Evolutionary conservation across 53 echinoderm and acorn worm species (phyloP), one percentile per base, ranked within the genome.

Genomic region (Arbacia lixula): DNA sequence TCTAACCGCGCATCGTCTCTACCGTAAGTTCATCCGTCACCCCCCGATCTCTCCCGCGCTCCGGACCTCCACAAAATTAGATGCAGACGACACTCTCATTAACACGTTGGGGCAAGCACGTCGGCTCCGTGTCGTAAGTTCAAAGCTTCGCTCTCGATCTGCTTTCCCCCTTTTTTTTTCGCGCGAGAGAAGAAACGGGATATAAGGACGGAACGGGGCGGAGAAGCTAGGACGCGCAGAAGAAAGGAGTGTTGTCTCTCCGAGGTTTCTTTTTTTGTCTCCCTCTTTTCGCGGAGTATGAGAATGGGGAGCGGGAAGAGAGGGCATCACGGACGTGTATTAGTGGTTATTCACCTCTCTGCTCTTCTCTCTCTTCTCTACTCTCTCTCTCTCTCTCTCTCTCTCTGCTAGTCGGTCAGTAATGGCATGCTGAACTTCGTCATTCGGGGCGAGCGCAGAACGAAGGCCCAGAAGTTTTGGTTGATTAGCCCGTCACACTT

Each of bases 301-400:
- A 77, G 76, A 54, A 2, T 36, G 53, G 22, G 77, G 37, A 24
- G 77, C 35, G 77, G 58, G 34, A 20, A 75, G 28, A 54, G 19
- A 29, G 53, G n/a, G n/a, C n/a, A n/a, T n/a, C n/a, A 33, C 25
- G 21, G 60, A 38, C 19, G 22, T 17, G 22, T 21, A n/a, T 26
- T 38, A 16, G 37, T 77, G 77, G 77, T 77, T 77, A 77, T 77
- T 77, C 77, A 77, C 77, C 77, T 24, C 43, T 57, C 28, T 14
- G 12, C 14, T 46, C 46, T 8, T 46, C 8, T 46, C 8, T 14
- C 46, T n/a, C n/a, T n/a, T n/a, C n/a, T n/a, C n/a, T n/a, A n/a
- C n/a, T n/a, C n/a, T n/a, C n/a, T n/a, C n/a, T n/a, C n/a, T n/a
- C n/a, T n/a, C n/a, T n/a, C n/a, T n/a, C n/a, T n/a, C n/a, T n/a